These are phyloP conservation scores for Chrysemys picta DNA, from an alignment of 2,113 vertebrate species.

Conservation along the genomic window DNA sequence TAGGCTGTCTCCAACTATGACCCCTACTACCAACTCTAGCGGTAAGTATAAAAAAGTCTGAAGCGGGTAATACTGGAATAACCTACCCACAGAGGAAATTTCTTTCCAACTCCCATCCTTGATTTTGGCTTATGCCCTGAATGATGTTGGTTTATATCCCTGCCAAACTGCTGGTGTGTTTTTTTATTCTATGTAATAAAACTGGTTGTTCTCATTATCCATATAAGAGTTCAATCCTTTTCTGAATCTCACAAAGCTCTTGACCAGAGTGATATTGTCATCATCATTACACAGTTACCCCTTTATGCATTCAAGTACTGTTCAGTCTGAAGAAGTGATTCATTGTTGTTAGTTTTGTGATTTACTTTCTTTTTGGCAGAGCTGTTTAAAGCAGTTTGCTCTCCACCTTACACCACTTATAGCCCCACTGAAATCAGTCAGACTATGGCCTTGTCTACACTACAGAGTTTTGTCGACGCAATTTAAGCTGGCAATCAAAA, in stretches of 20 bases:
- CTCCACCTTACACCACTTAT: background rate
- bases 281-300: background rate
- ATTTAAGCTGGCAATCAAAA: too few species aligned
- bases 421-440: background rate
- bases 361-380: background rate
- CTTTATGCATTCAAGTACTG: background rate
- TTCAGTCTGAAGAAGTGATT: background rate
- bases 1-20: background rate
- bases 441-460: too few species aligned
- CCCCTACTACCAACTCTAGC: background rate
- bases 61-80: background rate
- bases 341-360: background rate
- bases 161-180: background rate
- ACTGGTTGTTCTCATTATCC: background rate
- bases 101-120: background rate
- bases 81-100: background rate
- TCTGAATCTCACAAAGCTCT: background rate
- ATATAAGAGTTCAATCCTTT: background rate
- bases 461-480: too few species aligned
- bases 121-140: background rate
- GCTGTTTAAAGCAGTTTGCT: background rate
- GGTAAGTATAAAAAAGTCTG: background rate
- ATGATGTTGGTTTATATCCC: background rate
- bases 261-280: background rate
- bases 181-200: background rate